Evolutionary conservation across 2,888 invertebrate genomes (phyloP).

Genomic region (Pherbina coryleti): DNA sequence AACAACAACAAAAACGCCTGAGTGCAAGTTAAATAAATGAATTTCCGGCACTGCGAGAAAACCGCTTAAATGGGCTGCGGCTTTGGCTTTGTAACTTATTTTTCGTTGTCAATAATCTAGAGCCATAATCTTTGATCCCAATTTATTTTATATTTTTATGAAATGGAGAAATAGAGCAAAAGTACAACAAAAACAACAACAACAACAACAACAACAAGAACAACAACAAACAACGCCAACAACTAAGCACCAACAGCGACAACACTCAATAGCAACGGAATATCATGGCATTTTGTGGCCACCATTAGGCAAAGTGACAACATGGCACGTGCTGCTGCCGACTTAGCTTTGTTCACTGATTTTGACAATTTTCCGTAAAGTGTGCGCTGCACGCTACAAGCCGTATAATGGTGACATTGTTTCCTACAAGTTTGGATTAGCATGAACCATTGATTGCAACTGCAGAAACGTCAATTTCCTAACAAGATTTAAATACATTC

Average conservation of each 20-base stretch:
- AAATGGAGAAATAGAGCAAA: not conserved
- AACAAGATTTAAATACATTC: not conserved
- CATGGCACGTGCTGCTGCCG: constrained; percentile 26
- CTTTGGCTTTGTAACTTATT: not conserved
- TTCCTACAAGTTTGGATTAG: not conserved
- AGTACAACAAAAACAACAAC: not conserved
- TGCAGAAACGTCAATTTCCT: constrained; percentile 2
- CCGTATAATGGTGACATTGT: constrained; percentile 1
- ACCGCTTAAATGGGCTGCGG: not conserved
- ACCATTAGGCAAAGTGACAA: constrained; percentile 2
- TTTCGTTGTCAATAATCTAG: not conserved
- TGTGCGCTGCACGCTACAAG: not conserved
- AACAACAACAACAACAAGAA: no score
- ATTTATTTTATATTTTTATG: not conserved
- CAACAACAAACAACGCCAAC: not conserved
- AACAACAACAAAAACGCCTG: constrained; percentile 29
- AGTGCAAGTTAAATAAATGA: not conserved
- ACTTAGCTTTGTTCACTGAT: not conserved
- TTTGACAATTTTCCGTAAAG: not conserved
- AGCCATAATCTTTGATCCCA: not conserved
- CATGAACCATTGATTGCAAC: constrained; percentile 15
- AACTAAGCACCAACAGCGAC: not conserved
- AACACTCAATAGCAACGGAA: not conserved
- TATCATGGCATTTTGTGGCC: not conserved
- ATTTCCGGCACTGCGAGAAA: constrained; percentile 3